phyloP scores from a whole-genome alignment of 1,140 invertebrate genomes.

The Colletes gigas region DNA sequence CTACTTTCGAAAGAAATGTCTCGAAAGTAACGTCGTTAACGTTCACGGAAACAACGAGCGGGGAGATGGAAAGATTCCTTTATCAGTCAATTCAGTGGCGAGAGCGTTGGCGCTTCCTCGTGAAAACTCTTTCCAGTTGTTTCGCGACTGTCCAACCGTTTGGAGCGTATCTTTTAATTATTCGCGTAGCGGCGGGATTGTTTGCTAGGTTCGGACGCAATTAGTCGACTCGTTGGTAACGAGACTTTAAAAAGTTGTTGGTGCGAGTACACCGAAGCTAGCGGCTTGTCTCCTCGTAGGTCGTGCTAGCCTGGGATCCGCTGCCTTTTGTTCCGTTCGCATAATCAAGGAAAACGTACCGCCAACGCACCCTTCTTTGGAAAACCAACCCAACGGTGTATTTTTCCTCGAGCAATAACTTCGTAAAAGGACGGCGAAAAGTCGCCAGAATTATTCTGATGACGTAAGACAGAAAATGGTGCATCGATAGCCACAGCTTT shows the following conservation, averaged over 20 bases:
- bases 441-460: conserved; percentile 22
- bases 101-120: background rate
- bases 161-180: conserved; percentile 51
- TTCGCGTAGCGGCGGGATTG: conserved; percentile 28
- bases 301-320: background rate
- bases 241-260: conserved; percentile 52
- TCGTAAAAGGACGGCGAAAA: conserved; percentile 25
- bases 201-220: conserved; percentile 45
- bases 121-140: background rate
- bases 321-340: conserved; percentile 45
- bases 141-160: background rate
- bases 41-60: background rate
- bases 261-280: background rate
- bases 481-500: too few species aligned
- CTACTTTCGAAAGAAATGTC: background rate
- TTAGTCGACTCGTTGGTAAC: conserved; percentile 51
- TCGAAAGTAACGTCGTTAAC: background rate
- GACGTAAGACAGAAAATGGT: too few species aligned
- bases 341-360: conserved; percentile 54
- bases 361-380: background rate
- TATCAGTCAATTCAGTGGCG: background rate
- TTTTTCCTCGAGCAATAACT: conserved; percentile 51
- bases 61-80: background rate
- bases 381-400: background rate
- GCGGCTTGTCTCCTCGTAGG: background rate